Evolutionary conservation across 2,113 vertebrate species (phyloP).

Genomic region (Shinisaurus crocodilurus): DNA sequence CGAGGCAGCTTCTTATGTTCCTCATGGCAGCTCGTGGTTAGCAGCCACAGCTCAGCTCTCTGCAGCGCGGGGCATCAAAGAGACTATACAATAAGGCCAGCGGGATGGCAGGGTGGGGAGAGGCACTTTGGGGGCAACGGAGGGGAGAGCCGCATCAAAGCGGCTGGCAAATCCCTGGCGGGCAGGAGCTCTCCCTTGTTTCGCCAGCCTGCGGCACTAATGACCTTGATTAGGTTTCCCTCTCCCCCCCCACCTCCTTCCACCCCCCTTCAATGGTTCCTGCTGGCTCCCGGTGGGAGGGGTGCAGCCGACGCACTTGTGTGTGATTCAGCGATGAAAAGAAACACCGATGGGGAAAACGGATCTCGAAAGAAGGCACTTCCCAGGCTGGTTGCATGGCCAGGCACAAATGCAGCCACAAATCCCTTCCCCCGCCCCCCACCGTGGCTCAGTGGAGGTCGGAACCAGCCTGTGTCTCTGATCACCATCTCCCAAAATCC

Average conservation of each 20-base stretch:
- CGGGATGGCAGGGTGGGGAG: neutral
- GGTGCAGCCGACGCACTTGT: neutral
- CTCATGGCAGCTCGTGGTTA: neutral
- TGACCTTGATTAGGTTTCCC: neutral
- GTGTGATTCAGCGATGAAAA: conserved; percentile 12
- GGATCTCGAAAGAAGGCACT: neutral
- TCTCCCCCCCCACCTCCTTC: neutral
- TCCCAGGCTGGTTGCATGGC: neutral
- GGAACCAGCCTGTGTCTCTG: neutral
- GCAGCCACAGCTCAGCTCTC: neutral
- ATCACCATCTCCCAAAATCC: neutral
- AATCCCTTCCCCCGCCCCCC: neutral
- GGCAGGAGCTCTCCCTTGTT: neutral
- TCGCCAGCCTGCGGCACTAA: neutral
- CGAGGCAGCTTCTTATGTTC: no score
- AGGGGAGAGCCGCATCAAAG: neutral
- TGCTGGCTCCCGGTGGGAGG: neutral
- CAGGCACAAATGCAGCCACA: conserved; percentile 16
- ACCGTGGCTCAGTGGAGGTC: neutral
- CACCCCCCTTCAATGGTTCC: neutral
- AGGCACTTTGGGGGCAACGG: neutral
- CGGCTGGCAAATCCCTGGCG: neutral
- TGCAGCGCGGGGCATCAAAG: conserved; percentile 7
- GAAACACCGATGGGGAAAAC: neutral
- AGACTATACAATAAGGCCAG: conserved; percentile 1